Conservation (phyloP, 2,113 vertebrate genomes). For the Oryzias celebensis region DNA sequence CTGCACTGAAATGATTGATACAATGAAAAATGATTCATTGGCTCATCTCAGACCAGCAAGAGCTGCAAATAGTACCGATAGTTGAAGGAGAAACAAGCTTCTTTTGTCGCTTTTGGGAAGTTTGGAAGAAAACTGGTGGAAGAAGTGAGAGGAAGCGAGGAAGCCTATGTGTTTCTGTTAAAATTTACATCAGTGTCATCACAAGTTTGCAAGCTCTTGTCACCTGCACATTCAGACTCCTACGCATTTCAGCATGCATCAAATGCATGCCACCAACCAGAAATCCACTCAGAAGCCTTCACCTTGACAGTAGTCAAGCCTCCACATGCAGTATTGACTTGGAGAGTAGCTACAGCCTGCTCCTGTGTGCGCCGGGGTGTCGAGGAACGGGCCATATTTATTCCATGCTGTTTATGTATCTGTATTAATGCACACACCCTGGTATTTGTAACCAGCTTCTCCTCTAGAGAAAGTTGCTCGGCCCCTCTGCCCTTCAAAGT, state of each 20-base stretch:
- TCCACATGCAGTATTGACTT: slow-evolving; percentile 68
- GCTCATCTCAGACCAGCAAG: slow-evolving; percentile 51
- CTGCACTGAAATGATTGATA: slow-evolving; percentile 64
- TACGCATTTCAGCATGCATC: neutral
- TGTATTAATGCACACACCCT: slow-evolving; percentile 26
- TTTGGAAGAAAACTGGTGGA: slow-evolving; percentile 42
- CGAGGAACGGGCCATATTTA: slow-evolving; percentile 31
- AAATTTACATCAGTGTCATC: slow-evolving; percentile 24
- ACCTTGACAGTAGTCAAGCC: slow-evolving; percentile 55
- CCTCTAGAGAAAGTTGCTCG: slow-evolving; percentile 60
- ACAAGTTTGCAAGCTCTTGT: slow-evolving; percentile 19
- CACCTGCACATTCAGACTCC: slow-evolving; percentile 8
- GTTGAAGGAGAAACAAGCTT: slow-evolving; percentile 55
- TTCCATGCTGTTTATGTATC: slow-evolving; percentile 37
- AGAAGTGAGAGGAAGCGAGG: slow-evolving; percentile 18
- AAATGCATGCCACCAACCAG: slow-evolving; percentile 9
- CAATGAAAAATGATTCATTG: slow-evolving; percentile 67
- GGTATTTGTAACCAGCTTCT: slow-evolving; percentile 27
- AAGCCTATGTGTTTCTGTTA: slow-evolving; percentile 24
- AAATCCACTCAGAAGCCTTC: slow-evolving; percentile 39
- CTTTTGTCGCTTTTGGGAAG: slow-evolving; percentile 35
- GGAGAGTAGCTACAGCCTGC: slow-evolving; percentile 29
- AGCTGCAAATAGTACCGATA: slow-evolving; percentile 47
- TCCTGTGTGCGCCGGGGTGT: slow-evolving; percentile 10
- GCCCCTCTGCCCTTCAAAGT: slow-evolving; percentile 73